phyloP scores from a whole-genome alignment of 2,113 vertebrate genomes.

The Tauraco erythrolophus region DNA sequence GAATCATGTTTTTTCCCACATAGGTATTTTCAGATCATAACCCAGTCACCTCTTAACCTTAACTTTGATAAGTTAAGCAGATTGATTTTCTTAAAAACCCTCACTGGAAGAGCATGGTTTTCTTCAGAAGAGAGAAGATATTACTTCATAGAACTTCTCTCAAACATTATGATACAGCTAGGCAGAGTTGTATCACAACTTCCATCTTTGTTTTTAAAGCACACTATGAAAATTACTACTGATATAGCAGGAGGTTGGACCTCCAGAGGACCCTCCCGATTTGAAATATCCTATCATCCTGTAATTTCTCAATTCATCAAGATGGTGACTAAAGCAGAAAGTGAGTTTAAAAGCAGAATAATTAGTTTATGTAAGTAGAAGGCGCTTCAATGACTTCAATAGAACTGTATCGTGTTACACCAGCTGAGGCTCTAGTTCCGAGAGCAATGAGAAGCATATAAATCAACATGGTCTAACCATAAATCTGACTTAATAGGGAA shows the following conservation, averaged over 20 bases:
- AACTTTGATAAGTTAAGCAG: neutral
- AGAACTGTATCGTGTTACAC: neutral
- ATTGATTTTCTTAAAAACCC: neutral
- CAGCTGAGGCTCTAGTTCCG: neutral
- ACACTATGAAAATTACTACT: neutral
- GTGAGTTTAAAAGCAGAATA: neutral
- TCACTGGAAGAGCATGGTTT: neutral
- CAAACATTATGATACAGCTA: neutral
- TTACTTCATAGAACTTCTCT: neutral
- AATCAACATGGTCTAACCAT: neutral
- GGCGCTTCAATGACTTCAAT: neutral
- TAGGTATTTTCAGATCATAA: neutral
- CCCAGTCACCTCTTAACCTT: neutral
- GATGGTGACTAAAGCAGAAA: neutral
- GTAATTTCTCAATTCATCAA: neutral
- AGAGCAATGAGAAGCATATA: neutral
- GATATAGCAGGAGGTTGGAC: neutral
- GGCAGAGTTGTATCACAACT: neutral
- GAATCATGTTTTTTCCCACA: rapidly evolving
- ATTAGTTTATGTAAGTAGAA: neutral
- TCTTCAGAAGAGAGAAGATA: neutral
- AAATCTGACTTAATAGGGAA: neutral
- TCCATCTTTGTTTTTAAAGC: neutral
- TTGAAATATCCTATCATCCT: neutral
- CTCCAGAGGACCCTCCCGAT: neutral